Percentiles rank a stretch among this genome's conserved stretches.
Evolutionary conservation across 2,113 vertebrate genomes (phyloP).

Genomic region (Talpa occidentalis): DNA sequence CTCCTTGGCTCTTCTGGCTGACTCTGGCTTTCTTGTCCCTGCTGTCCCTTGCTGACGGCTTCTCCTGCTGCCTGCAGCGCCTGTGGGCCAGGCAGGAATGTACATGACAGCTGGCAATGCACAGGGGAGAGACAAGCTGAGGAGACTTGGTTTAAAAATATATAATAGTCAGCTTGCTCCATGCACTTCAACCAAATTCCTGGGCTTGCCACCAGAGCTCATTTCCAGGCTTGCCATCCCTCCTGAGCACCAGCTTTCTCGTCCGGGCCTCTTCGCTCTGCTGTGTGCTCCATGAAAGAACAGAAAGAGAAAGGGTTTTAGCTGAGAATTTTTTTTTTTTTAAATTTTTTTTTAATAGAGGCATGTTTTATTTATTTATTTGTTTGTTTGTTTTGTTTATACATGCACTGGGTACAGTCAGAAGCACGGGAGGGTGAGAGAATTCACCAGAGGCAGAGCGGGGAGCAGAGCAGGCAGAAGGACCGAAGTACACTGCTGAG

Average conservation of each 20-base stretch:
- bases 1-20: neutral
- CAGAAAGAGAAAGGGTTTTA: neutral
- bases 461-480: too few species aligned
- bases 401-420: too few species aligned
- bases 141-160: slow-evolving; percentile 49
- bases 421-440: too few species aligned
- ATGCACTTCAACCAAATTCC: neutral
- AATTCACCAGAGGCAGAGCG: too few species aligned
- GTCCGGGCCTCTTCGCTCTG: neutral
- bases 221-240: neutral
- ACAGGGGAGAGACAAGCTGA: neutral
- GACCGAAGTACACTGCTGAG: too few species aligned
- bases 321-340: too few species aligned
- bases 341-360: too few species aligned
- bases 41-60: neutral
- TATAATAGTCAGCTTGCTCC: neutral
- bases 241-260: neutral
- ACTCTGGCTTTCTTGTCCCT: neutral
- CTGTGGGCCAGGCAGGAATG: neutral
- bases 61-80: neutral
- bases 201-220: neutral
- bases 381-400: too few species aligned
- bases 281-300: neutral
- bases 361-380: too few species aligned
- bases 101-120: slow-evolving; percentile 24